Base-by-base conservation (phyloP, 2,888 invertebrate genomes). In the Andrena marginata region DNA sequence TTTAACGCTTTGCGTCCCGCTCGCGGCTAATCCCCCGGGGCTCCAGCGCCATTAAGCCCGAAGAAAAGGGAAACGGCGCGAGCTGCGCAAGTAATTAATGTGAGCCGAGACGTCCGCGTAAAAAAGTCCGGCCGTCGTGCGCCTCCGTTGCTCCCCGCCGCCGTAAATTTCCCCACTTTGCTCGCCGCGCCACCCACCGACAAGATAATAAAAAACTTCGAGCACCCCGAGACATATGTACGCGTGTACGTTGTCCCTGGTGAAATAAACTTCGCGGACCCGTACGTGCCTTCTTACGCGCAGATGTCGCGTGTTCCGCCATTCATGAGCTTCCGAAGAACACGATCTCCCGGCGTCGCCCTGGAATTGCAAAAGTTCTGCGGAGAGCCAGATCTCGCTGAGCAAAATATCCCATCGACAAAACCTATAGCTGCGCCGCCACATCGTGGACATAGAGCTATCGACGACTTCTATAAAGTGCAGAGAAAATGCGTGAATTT, bases 191-290 rank as follows among this genome's bases (percentile, higher is more conserved):
- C 54, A 42, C 68, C 70, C 64, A 31, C 31, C 42, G 68, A 73
- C 73, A 71, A 62, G 82, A 85, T 82, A 85, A 85, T 82, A 85
- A 85, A 85, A 85, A 85, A 85, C 76, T 85, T 85, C 42, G 60
- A 75, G 63, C 62, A 71, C 48, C 60, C 56, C 65, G 67, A 67
- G 67, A 72, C 74, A 62, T 51, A 62, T 60, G 69, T 51, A 49
- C 71, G 16, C 16, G 23, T 59, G 67, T 3, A 56, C 69, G 13
- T 51, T 73, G 70, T 72, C 68, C 77, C 82, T 59, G 60, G 64
- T 29, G 71, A 67, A 79, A 85, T 85, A 56, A 85, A 85, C 85
- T 79, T 74, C 42, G 42, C 70, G 35, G 16, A 23, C 54, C 26
- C 48, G 60, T 56, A 48, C 59, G 59, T 64, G 35, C 76, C 60